phyloP scores from a whole-genome alignment of 2,797 vertebrate species.

The Oreortyx pictus region DNA sequence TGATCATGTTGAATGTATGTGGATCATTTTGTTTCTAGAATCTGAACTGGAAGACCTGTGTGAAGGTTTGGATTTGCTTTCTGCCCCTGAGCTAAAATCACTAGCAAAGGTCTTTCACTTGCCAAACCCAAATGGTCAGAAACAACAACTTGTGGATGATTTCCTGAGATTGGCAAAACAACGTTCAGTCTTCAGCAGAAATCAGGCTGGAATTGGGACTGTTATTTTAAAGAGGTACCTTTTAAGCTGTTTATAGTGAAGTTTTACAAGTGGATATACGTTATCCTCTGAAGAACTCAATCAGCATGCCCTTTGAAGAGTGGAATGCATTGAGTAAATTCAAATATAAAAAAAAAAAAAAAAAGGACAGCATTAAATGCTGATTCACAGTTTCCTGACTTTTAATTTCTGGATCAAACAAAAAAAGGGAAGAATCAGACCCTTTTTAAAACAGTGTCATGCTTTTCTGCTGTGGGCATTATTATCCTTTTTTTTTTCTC shows the following conservation, averaged over 20 bases:
- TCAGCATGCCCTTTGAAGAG: neutral
- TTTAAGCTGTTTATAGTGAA: neutral
- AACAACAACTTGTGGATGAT: slow-evolving; percentile 87
- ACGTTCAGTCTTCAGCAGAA: slow-evolving; percentile 85
- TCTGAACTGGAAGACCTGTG: slow-evolving; percentile 86
- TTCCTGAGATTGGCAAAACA: slow-evolving; percentile 89
- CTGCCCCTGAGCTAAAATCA: slow-evolving; percentile 89
- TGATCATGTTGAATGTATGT: neutral
- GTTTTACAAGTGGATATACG: neutral
- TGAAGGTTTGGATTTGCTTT: slow-evolving; percentile 90
- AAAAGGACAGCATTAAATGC: neutral
- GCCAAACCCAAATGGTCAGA: slow-evolving; percentile 82
- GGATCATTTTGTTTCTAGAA: slow-evolving; percentile 78
- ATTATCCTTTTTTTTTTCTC: neutral
- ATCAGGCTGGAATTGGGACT: slow-evolving; percentile 78
- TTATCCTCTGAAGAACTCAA: neutral
- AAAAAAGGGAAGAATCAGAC: neutral
- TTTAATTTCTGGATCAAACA: neutral
- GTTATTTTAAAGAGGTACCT: slow-evolving; percentile 92
- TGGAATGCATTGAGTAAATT: neutral
- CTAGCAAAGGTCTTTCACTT: slow-evolving; percentile 93
- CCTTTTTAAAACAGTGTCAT: neutral
- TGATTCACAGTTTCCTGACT: neutral
- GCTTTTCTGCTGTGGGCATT: neutral
- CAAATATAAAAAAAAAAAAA: neutral